Evolutionary conservation across 1,140 invertebrate species (phyloP), one percentile per base, ranked within the genome.

Genomic region (Ips nitidus): DNA sequence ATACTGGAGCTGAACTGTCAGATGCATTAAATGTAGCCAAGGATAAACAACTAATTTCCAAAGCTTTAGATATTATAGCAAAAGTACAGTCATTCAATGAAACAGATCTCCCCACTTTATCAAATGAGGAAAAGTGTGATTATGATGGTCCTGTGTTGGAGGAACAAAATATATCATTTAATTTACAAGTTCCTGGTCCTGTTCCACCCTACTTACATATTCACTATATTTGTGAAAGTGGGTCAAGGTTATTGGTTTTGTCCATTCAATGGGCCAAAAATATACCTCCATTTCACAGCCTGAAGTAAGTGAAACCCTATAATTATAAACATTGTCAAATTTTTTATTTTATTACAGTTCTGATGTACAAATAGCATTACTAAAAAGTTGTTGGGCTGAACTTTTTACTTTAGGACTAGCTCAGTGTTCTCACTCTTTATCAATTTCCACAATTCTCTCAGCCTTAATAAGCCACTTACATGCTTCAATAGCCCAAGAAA

Each of bases 161-260:
- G n/a, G 89, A 90, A 66, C 83, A 85, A 37, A 86, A 91, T 76
- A 86, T 89, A 61, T 77, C 84, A 36, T 97, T 97, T 78, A 90
- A 91, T 76, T 82, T 96, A 71, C 91, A 91, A 72, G 90, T 91
- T 4, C 94, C 94, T 8, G 89, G 88, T 47, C 89, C 92, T 56
- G 89, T 92, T 71, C 91, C 92, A 50, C 84, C 89, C 22, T 94
- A 91, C 81, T 84, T 93, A 61, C 94, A 94, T 77, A 88, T 93
- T 70, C 92, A 95, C 82, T 95, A 93, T 76, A 94, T 97, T 57
- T 96, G 93, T 83, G 94, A 97, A 83, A 94, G 91, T 79, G 93
- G 94, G 4, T 94, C 93, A 22, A 84, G 95, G 73, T 83, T 97
- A 52, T 83, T 97, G 42, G 96, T 97, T 79, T 83, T 94, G 4